These are phyloP conservation scores for Theonella swinhoei DNA, from an alignment of 37 sponge, comb jelly and placozoan genomes.

Conservation along the genomic window DNA sequence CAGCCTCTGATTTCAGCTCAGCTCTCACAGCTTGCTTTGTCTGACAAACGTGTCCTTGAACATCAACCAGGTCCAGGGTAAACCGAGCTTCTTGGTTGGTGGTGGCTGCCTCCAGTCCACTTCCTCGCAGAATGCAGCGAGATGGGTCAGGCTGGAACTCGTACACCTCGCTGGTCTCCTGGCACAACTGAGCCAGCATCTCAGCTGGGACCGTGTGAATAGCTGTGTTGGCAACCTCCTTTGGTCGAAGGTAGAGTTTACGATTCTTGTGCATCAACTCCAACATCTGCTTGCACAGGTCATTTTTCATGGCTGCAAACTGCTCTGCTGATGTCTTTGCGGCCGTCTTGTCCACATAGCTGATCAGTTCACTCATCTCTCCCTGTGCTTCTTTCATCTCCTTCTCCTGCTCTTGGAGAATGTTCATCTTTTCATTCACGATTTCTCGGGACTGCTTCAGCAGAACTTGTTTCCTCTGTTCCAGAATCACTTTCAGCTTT, in stretches of 20 bases:
- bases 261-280: background rate
- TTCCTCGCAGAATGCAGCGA: background rate
- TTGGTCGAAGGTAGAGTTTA: background rate
- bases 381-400: background rate
- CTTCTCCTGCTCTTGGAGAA: background rate
- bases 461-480: background rate
- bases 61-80: background rate
- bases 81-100: conserved; percentile 1
- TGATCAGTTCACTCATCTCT: background rate
- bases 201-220: background rate
- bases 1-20: conserved; percentile 12
- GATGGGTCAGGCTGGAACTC: background rate
- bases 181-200: background rate
- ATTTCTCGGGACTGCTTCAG: conserved; percentile 1
- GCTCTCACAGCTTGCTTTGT: background rate
- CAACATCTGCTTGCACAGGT: background rate
- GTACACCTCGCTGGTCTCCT: background rate
- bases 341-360: conserved; percentile 6
- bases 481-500: background rate
- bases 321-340: background rate
- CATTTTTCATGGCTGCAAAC: conserved; percentile 7
- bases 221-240: conserved; percentile 2
- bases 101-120: conserved; percentile 2
- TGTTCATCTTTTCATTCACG: background rate
- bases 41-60: background rate